phyloP scores from a whole-genome alignment of 1,140 invertebrate species.

The Mercenaria mercenaria region DNA sequence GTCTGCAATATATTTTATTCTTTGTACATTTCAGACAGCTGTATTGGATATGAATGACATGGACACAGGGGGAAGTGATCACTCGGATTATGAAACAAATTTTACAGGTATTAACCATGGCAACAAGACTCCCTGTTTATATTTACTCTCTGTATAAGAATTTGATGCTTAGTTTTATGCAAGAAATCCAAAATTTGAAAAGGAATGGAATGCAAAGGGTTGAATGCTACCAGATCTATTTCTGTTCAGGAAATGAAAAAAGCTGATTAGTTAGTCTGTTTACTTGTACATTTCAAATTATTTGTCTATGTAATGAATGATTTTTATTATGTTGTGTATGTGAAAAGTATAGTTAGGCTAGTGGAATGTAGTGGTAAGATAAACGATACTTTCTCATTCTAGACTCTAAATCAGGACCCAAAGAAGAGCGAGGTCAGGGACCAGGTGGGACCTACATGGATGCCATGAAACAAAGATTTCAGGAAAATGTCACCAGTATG shows the following conservation, averaged over 20 bases:
- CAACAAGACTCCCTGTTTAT: too few species aligned
- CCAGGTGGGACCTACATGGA: conserved; percentile 61
- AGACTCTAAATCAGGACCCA: not conserved
- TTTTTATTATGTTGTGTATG: too few species aligned
- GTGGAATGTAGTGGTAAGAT: too few species aligned
- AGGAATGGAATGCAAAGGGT: too few species aligned
- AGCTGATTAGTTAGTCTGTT: too few species aligned
- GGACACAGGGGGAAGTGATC: conserved; percentile 46
- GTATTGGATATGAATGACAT: conserved; percentile 56
- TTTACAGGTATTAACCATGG: conserved; percentile 34
- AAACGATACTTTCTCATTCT: not conserved
- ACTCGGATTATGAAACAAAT: conserved; percentile 63
- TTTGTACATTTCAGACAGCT: conserved; percentile 41
- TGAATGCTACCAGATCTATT: too few species aligned
- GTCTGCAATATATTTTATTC: too few species aligned
- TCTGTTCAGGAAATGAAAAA: too few species aligned
- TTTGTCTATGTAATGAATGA: too few species aligned
- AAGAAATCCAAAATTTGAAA: too few species aligned
- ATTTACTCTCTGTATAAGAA: not conserved
- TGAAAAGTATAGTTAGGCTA: too few species aligned
- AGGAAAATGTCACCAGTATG: conserved; percentile 78
- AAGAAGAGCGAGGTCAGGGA: not conserved
- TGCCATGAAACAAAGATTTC: conserved; percentile 73
- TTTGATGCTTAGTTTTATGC: not conserved
- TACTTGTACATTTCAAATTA: too few species aligned